Percentiles rank a stretch among this genome's conserved stretches.
These are phyloP conservation scores for Furcula furcula DNA, from an alignment of 2,888 invertebrate genomes.

Conservation along the genomic window DNA sequence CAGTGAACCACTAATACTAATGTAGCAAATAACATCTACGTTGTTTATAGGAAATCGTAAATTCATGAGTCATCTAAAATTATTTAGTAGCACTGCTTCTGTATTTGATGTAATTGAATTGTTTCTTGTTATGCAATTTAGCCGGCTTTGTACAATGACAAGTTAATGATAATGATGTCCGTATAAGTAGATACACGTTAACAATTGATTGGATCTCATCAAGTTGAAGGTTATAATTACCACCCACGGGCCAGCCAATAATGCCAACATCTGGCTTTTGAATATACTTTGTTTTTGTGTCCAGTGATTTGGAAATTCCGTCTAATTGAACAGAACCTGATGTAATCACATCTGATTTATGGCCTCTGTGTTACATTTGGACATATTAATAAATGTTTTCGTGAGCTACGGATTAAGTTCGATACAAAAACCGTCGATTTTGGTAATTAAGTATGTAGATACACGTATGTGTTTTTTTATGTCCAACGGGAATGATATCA, in stretches of 20 bases:
- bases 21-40: conserved; percentile 32
- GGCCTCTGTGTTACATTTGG: conserved; percentile 11
- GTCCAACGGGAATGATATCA: too few relatives aligned
- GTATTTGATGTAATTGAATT: conserved; percentile 17
- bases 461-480: too few relatives aligned
- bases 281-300: conserved; percentile 17
- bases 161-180: conserved; percentile 18
- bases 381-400: conserved; percentile 21
- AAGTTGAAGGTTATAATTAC: conserved; percentile 45
- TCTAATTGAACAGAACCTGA: conserved; percentile 20
- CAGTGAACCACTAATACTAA: conserved; percentile 45
- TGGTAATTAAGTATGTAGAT: too few relatives aligned
- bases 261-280: conserved; percentile 19
- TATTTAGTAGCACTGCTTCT: conserved; percentile 20
- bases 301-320: conserved; percentile 19
- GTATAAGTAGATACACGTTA: conserved; percentile 16
- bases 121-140: conserved; percentile 22
- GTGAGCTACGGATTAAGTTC: not conserved
- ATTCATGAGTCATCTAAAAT: conserved; percentile 49
- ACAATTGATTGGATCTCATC: conserved; percentile 22
- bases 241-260: conserved; percentile 30
- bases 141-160: conserved; percentile 6
- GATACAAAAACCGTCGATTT: too few relatives aligned
- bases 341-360: conserved; percentile 20
- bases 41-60: conserved; percentile 39